These are phyloP conservation scores for Rallus limicola DNA, from an alignment of 2,113 vertebrate species.

Conservation along the genomic window DNA sequence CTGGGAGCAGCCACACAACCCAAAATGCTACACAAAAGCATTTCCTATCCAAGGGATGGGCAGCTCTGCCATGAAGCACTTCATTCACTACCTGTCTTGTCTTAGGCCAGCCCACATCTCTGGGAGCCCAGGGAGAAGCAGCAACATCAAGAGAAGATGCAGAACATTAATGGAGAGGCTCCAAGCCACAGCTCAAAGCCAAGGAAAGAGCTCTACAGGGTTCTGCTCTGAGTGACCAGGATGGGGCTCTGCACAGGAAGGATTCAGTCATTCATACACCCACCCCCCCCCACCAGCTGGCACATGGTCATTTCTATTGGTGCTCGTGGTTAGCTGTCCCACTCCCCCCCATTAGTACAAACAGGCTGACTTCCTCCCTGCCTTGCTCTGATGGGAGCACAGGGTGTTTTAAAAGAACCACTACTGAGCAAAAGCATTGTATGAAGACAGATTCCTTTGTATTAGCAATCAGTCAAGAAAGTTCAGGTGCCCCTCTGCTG, in stretches of 20 bases:
- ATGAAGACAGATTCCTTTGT: constrained; percentile 41
- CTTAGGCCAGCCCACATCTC: background rate
- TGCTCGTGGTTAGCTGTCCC: background rate
- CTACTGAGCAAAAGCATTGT: background rate
- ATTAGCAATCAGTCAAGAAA: background rate
- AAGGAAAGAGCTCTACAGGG: background rate
- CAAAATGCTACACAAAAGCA: background rate
- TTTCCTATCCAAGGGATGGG: background rate
- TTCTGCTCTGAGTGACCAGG: background rate
- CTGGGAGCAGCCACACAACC: background rate
- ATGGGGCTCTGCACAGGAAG: background rate
- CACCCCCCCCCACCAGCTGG: background rate
- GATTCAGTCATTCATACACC: background rate
- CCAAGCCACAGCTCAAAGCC: background rate
- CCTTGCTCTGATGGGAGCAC: background rate
- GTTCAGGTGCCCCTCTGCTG: background rate
- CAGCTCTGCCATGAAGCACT: background rate
- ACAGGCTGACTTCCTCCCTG: background rate
- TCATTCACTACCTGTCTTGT: background rate
- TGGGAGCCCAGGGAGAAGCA: background rate
- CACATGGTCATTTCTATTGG: background rate
- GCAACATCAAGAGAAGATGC: background rate
- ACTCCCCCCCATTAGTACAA: background rate
- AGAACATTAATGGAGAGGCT: background rate
- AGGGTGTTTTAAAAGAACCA: background rate